Conservation (phyloP, 1,140 invertebrate species). For the Cecropterus lyciades region DNA sequence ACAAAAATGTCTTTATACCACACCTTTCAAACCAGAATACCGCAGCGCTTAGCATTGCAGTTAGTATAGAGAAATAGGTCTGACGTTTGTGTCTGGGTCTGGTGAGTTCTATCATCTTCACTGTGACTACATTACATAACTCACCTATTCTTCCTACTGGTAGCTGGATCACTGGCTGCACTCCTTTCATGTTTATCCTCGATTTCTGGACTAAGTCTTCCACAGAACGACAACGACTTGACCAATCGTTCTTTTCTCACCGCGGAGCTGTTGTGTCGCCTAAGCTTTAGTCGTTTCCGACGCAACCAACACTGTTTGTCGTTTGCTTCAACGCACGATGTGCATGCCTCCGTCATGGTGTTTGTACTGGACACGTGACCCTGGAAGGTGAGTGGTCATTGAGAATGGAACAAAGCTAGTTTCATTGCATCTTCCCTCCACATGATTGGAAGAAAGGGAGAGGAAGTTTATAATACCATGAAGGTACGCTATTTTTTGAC, state of each 20-base stretch:
- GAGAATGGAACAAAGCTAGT: too few species aligned
- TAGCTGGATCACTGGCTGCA: slow-evolving; percentile 86
- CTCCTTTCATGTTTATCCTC: slow-evolving; percentile 84
- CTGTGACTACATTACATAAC: slow-evolving; percentile 11
- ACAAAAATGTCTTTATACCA: too few species aligned
- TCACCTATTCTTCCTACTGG: slow-evolving; percentile 80
- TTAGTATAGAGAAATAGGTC: too few species aligned
- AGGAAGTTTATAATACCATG: too few species aligned
- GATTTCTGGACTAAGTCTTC: slow-evolving; percentile 83
- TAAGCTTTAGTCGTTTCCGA: slow-evolving; percentile 88
- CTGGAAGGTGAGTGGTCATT: slow-evolving; percentile 42
- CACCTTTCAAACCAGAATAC: too few species aligned
- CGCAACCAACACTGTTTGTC: slow-evolving; percentile 84
- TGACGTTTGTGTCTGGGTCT: too few species aligned
- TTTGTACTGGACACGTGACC: slow-evolving; percentile 86
- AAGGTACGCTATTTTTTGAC: too few species aligned
- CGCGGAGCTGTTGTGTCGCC: slow-evolving; percentile 63
- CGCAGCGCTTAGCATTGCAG: too few species aligned
- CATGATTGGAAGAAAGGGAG: too few species aligned
- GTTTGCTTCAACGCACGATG: slow-evolving; percentile 79
- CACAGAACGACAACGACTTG: slow-evolving; percentile 89
- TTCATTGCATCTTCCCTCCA: too few species aligned
- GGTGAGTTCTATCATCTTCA: too few species aligned
- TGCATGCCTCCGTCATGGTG: slow-evolving; percentile 86
- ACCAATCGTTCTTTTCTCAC: slow-evolving; percentile 77